Evolutionary conservation across 2,797 vertebrate genomes (phyloP), one percentile per base, ranked within the genome.

Genomic region (Echiichthys vipera): DNA sequence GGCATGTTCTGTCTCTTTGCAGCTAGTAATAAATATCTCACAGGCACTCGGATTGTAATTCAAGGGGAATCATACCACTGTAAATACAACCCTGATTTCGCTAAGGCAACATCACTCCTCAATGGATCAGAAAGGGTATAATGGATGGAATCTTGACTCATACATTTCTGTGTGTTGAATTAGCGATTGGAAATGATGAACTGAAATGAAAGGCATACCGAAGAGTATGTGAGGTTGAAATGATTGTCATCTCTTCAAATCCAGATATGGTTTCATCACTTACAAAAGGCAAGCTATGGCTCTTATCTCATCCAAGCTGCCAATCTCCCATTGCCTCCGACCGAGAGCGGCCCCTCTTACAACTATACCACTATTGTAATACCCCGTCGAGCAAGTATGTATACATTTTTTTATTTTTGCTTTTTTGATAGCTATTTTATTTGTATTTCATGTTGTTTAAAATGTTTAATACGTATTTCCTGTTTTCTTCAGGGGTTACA

Each of bases 221-320:
- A 51, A 36, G n/a, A 2, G 3, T 39, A 2, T 55, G 25, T 36
- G 34, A 55, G 25, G 29, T 20, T 53, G 8, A 65, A 53, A 63
- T 46, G 2, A 40, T 32, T 29, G 4, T 68, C 1, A 2, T 75
- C 7, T 78, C 69, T 65, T 80, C 25, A 10, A 50, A 51, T 70
- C 22, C 71, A 92, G 91, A 67, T n/a, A 58, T 90, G 87, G 88
- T 92, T 92, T 75, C 2, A 88, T 82, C 25, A 50, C 64, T 29
- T 71, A 25, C 1, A 47, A 24, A 2, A 5, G 0, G 30, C 5
- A 17, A 2, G 0, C 0, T 0, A 0, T 18, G 86, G 83, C 4
- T 0, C 0, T 0, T 0, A 0, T 0, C 0, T 0, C 0, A 51
- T 86, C 46, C 0, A 25, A 1, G 85, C 1, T 55, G 7, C 5